Base-by-base conservation (phyloP, 1,140 invertebrate species). In the Trachymyrmex septentrionalis region DNA sequence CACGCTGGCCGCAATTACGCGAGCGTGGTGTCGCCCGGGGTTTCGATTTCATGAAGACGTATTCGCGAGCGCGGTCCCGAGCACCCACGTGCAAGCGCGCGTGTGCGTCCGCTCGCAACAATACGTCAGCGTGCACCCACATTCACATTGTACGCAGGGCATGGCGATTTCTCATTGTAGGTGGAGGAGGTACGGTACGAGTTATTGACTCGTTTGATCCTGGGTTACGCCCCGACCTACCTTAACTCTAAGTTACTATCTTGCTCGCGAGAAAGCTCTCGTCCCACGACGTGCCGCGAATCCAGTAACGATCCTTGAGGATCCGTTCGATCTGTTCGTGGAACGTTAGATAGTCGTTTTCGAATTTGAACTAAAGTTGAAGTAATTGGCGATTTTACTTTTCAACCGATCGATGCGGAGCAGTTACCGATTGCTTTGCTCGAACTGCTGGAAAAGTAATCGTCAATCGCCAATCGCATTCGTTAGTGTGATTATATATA, bases 161-260 rank as follows among this genome's bases (percentile, higher is more conserved):
- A 86, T 34, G 48, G 77, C 84, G 90, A 94, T 94, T 93, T 94
- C 92, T 95, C 91, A 94, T 93, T 93, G 91, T 92, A 93, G 87
- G 91, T 89, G 91, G 92, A 92, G 92, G 90, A 92, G 91, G 87
- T 66, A 87, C 86, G 85, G 64, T 85, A 93, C 91, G 90, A 94
- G 93, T 95, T 95, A 95, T 95, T 93, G 93, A 94, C 93, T 95
- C 91, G 93, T 94, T 93, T 90, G 92, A 93, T 94, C 91, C 92
- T 94, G 91, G 91, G 93, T 94, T 94, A 94, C 94, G 93, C 93
- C 93, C 93, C 93, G 93, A 94, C 93, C 93, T 94, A 94, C 92
- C 93, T 93, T 90, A 93, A 94, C 90, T 92, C 82, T 88, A 85
- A 93, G 88, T 92, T 93, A 93, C 92, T 92, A 93, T 93, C 91